Evolutionary conservation across 2,113 vertebrate species (phyloP).

Genomic region (Lucifuga dentata): DNA sequence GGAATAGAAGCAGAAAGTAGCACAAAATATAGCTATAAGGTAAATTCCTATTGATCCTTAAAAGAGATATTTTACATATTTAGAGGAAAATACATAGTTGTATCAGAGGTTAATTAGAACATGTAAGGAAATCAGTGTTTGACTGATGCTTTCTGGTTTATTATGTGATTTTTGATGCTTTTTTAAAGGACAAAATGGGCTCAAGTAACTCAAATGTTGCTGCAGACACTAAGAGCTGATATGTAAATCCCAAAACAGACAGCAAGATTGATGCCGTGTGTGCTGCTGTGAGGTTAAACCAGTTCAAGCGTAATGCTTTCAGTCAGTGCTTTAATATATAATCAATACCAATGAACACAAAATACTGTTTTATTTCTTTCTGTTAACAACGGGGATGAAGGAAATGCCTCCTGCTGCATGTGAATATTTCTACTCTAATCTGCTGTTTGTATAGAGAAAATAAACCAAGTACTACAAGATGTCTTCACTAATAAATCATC

Average conservation of each 20-base stretch:
- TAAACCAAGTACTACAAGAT: no score
- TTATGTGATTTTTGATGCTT: not conserved
- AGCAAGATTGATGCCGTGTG: slow-evolving; percentile 3
- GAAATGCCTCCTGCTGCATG: not conserved
- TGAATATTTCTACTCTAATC: no score
- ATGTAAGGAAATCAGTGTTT: not conserved
- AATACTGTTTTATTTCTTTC: not conserved
- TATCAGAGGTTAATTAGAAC: no score
- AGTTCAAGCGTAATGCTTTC: not conserved
- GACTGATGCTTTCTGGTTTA: not conserved
- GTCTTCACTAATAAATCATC: no score
- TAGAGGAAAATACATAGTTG: no score
- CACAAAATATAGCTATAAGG: no score
- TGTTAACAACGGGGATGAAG: no score
- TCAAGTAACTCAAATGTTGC: not conserved
- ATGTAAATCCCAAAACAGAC: slow-evolving; percentile 33
- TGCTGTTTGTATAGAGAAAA: no score
- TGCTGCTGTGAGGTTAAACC: not conserved
- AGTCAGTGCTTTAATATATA: not conserved
- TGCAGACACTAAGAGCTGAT: slow-evolving; percentile 21
- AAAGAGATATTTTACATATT: no score
- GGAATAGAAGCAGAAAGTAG: no score
- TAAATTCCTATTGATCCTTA: no score
- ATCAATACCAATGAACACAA: not conserved
- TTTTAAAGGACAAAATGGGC: not conserved